phyloP scores from a whole-genome alignment of 2,113 vertebrate genomes.

The Caranx melampygus region DNA sequence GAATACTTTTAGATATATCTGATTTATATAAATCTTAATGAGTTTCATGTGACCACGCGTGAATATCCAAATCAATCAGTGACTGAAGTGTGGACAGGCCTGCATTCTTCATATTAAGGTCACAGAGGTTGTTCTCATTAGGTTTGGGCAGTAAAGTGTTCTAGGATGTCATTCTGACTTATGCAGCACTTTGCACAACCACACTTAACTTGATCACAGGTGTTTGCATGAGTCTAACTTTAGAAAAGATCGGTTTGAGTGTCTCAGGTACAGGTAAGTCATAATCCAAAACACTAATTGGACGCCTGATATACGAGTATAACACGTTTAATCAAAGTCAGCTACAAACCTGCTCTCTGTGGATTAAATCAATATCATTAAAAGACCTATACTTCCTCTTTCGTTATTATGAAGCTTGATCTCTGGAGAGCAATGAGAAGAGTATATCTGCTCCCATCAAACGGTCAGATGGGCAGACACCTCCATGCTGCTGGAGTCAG shows the following conservation, averaged over 20 bases:
- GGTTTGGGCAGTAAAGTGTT: no score
- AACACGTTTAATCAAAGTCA: not conserved
- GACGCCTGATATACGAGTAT: not conserved
- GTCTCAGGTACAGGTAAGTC: not conserved
- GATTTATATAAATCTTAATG: no score
- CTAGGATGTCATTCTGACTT: no score
- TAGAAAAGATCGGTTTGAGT: no score
- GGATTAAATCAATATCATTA: conserved; percentile 16
- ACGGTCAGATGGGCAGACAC: not conserved
- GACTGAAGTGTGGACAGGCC: no score
- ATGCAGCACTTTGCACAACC: no score
- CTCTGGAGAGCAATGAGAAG: conserved; percentile 37
- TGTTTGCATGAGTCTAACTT: no score
- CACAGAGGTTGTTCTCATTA: no score
- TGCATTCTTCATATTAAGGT: no score
- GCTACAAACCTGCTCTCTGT: not conserved
- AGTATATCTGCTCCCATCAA: conserved; percentile 14
- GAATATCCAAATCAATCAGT: no score
- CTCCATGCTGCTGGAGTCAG: not conserved
- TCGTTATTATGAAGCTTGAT: not conserved
- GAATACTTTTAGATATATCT: not conserved
- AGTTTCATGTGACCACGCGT: not conserved
- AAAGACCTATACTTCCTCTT: not conserved
- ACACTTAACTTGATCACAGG: no score
- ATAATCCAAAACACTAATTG: not conserved